Evolutionary conservation across 2,113 vertebrate genomes (phyloP), one percentile per base, ranked within the genome.

Genomic region (Oreochromis niloticus): DNA sequence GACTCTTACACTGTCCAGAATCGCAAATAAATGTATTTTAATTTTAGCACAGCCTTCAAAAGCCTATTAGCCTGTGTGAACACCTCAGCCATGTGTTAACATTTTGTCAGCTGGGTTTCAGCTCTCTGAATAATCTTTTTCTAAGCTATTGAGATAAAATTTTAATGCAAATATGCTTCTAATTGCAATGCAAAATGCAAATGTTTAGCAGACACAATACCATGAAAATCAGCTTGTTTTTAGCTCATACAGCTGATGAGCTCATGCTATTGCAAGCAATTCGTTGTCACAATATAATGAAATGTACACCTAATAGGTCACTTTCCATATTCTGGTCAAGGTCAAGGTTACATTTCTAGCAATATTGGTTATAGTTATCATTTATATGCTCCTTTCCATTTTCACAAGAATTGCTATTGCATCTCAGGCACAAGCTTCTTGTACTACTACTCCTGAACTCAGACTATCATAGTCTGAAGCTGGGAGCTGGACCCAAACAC

Each of bases 31-130:
- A 68, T 68, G 0, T 0, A 73, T 73, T 43, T 73, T 43, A 1
- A 73, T 43, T 43, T 73, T 71, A 71, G 39, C 39, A 27, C 7
- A 71, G 22, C 13, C 59, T 66, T 36, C 9, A 11, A 66, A 61
- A 10, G 16, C 30, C 57, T n/a, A 46, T 27, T 13, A 73, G n/a
- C 39, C 66, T 27, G 13, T 46, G 68, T 73, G 39, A 46, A 27
- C 13, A 10, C 5, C 39, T 73, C 68, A 27, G 68, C 8, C 2
- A 1, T 16, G 22, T 73, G 13, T 1, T 27, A 46, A 46, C 22
- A 14, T 71, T 71, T 43, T 71, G n/a, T 71, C n/a, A 71, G 39
- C 12, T 43, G n/a, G 63, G 19, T 71, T 71, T 71, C 39, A 73
- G 22, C 9, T 73, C 39, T 10, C 39, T 46, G 39, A 73, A 46